Conservation (phyloP, 2,888 invertebrate species). For the Bellardia pandia region DNA sequence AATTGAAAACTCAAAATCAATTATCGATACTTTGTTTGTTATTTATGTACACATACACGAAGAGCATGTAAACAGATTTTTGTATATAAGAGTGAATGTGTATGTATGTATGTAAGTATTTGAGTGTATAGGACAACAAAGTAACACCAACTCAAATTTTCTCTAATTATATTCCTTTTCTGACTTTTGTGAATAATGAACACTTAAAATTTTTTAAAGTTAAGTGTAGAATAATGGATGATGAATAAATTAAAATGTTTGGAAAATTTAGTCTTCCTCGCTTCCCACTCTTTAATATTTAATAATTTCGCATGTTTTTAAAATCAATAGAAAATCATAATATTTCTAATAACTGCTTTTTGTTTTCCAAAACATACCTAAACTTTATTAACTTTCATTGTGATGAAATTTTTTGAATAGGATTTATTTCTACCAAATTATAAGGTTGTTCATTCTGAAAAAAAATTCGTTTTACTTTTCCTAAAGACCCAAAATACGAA, state of each 20-base stretch:
- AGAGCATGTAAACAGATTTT: background rate
- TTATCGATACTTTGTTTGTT: slow-evolving; percentile 69
- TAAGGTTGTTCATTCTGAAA: no score
- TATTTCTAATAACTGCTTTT: no score
- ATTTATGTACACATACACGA: slow-evolving; percentile 11
- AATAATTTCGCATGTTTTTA: no score
- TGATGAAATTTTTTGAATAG: no score
- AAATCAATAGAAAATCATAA: no score
- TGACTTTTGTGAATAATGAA: slow-evolving; percentile 26
- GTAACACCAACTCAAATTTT: slow-evolving; percentile 25
- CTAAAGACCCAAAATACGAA: no score
- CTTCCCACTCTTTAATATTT: no score
- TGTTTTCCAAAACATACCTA: no score
- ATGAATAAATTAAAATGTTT: background rate
- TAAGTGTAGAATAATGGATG: background rate
- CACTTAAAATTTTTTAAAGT: slow-evolving; percentile 8
- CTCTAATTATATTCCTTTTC: slow-evolving; percentile 9
- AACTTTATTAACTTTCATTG: no score
- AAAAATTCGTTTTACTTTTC: no score
- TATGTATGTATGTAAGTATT: background rate
- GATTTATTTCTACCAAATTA: no score
- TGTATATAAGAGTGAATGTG: background rate
- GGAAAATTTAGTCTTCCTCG: no score
- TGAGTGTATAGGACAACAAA: background rate
- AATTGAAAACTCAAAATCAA: slow-evolving; percentile 72